phyloP scores from a whole-genome alignment of 2,113 vertebrate genomes.

The Podiceps cristatus region DNA sequence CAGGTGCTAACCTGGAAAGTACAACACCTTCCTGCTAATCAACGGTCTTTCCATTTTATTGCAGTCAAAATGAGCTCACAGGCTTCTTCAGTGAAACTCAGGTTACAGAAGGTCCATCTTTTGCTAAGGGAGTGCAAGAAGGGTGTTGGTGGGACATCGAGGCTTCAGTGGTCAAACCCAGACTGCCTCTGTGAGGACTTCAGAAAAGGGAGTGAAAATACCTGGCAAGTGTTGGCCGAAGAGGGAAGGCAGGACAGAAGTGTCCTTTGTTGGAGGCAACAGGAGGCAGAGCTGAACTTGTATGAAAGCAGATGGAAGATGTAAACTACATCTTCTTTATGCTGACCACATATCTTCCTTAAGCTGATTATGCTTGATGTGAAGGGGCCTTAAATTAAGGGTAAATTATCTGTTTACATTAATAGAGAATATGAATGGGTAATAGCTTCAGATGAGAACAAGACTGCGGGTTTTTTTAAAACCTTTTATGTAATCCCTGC shows the following conservation, averaged over 20 bases:
- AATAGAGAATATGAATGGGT: neutral
- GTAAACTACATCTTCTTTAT: neutral
- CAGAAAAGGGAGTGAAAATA: neutral
- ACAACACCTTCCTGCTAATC: neutral
- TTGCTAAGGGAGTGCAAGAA: neutral
- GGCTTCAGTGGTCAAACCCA: neutral
- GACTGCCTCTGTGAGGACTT: neutral
- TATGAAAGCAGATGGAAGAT: neutral
- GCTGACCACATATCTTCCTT: neutral
- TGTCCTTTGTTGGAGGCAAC: neutral
- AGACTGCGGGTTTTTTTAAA: constrained; percentile 4
- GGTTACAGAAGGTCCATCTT: neutral
- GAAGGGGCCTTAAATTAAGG: neutral
- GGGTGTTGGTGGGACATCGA: neutral
- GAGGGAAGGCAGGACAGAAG: neutral
- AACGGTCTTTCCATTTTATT: neutral
- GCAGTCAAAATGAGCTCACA: neutral
- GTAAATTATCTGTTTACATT: neutral
- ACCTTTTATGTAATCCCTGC: neutral
- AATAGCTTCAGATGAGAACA: neutral
- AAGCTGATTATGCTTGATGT: constrained; percentile 10
- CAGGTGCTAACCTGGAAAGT: neutral
- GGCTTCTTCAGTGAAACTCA: neutral
- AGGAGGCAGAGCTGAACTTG: neutral
- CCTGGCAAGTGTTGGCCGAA: neutral